Evolutionary conservation across 2,797 vertebrate genomes (phyloP).

Genomic region (Jordanella pulchra): DNA sequence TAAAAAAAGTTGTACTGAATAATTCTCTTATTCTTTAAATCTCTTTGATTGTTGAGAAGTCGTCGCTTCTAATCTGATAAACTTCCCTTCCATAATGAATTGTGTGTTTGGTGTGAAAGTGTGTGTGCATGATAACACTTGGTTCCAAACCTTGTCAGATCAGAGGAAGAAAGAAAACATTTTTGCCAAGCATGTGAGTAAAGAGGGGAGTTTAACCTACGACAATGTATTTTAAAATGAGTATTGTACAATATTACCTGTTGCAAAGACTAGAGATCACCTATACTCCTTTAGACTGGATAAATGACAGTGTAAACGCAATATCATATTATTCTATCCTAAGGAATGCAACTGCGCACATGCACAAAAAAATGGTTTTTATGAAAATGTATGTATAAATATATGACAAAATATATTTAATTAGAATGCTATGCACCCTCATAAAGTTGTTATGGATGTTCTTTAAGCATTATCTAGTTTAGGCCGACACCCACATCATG

Average conservation of each 20-base stretch:
- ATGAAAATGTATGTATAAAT: conserved; percentile 86
- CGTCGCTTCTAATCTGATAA: conserved; percentile 17
- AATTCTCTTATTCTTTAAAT: conserved; percentile 1
- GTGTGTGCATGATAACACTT: conserved; percentile 26
- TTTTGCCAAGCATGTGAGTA: conserved; percentile 57
- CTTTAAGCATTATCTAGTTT: conserved; percentile 84
- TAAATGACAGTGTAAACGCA: conserved; percentile 85
- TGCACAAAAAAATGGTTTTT: conserved; percentile 86
- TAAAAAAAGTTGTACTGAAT: neutral
- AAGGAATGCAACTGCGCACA: conserved; percentile 88
- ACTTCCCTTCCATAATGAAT: conserved; percentile 27
- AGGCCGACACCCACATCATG: conserved; percentile 87
- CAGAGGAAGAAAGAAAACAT: conserved; percentile 30
- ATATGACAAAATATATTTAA: conserved; percentile 85
- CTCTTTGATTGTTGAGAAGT: conserved; percentile 1
- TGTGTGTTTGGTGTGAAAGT: conserved; percentile 14
- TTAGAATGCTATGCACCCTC: conserved; percentile 90
- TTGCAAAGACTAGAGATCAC: conserved; percentile 81
- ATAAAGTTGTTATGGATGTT: conserved; percentile 89
- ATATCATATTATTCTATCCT: conserved; percentile 87
- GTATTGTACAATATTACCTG: conserved; percentile 81
- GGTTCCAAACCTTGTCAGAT: conserved; percentile 36
- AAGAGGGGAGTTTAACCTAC: conserved; percentile 68
- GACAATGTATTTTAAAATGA: conserved; percentile 70
- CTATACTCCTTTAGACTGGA: conserved; percentile 85